Conservation (phyloP, 2,888 invertebrate genomes). For the Drosophila crucigera region DNA sequence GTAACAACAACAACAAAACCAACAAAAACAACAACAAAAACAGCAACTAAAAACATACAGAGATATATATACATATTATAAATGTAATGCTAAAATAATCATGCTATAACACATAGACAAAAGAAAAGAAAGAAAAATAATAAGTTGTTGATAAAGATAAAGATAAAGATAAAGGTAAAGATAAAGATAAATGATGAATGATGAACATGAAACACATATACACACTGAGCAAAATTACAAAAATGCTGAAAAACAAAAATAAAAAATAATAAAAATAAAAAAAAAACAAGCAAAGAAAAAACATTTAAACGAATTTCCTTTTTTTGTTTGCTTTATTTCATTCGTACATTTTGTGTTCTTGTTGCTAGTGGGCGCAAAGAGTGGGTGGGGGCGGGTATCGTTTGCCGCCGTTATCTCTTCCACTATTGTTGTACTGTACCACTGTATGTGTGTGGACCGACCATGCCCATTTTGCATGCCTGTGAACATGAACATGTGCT, state of each 20-base stretch:
- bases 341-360: conserved; percentile 51
- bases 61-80: conserved; percentile 42
- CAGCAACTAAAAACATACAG: conserved; percentile 31
- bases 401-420: conserved; percentile 10
- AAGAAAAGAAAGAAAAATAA: background rate
- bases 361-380: conserved; percentile 37
- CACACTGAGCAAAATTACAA: conserved; percentile 64
- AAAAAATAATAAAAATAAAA: conserved; percentile 63
- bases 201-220: conserved; percentile 27
- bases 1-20: conserved; percentile 11
- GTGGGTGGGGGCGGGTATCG: background rate
- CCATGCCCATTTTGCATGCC: conserved; percentile 52
- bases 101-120: conserved; percentile 36
- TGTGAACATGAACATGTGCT: conserved; percentile 35
- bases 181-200: conserved; percentile 28
- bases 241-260: conserved; percentile 68
- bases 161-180: conserved; percentile 41
- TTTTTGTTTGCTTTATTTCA: conserved; percentile 45
- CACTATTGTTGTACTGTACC: conserved; percentile 23
- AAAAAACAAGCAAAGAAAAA: conserved; percentile 45
- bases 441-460: conserved; percentile 22
- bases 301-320: conserved; percentile 49
- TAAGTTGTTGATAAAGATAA: conserved; percentile 52
- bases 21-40: conserved; percentile 1
- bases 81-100: conserved; percentile 52